Conservation (phyloP, 2,113 vertebrate genomes). For the Eurypyga helias region DNA sequence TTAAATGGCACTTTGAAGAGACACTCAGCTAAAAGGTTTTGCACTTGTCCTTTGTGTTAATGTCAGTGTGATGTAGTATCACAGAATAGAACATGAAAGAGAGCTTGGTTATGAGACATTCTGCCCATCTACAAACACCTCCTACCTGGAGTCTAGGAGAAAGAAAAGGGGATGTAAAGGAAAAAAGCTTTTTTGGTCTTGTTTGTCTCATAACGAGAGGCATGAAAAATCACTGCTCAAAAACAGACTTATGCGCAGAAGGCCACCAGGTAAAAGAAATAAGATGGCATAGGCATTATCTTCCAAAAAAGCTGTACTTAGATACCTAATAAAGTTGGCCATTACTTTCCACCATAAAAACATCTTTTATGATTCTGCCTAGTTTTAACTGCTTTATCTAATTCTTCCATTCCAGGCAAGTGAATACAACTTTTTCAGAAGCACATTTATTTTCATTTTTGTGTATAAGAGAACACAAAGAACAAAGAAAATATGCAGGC, state of each 20-base stretch:
- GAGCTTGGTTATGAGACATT: conserved; percentile 7
- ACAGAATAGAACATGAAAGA: conserved; percentile 13
- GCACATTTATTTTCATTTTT: neutral
- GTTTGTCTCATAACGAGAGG: neutral
- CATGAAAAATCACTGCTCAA: neutral
- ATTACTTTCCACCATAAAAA: neutral
- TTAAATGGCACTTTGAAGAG: conserved; percentile 42
- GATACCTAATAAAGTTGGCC: neutral
- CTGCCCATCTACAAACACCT: neutral
- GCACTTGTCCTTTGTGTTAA: conserved; percentile 25
- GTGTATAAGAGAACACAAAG: neutral
- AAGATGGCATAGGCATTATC: neutral
- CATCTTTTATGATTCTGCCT: neutral
- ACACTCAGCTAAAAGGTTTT: conserved; percentile 43
- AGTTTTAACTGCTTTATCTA: neutral
- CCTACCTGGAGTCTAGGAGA: neutral
- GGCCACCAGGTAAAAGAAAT: neutral
- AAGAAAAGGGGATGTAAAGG: neutral
- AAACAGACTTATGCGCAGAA: neutral
- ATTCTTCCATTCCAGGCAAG: neutral
- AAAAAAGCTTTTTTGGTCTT: neutral
- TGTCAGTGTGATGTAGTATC: neutral
- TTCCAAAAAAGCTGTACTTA: neutral
- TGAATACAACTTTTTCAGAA: neutral
- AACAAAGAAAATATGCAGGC: neutral